Conservation (phyloP, 2,113 vertebrate species). For the Zosterops japonicus region DNA sequence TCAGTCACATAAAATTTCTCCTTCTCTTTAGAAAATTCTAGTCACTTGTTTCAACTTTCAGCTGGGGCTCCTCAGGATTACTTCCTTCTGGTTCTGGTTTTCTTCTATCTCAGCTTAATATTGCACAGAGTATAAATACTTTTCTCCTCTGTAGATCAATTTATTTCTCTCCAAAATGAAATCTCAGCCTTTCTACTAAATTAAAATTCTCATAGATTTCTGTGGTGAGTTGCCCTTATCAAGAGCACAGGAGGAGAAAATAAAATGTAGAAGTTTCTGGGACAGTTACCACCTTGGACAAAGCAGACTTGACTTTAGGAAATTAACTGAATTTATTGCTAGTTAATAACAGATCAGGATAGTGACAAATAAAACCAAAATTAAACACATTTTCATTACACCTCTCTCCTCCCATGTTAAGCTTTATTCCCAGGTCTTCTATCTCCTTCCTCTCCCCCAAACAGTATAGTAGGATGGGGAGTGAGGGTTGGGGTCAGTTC, state of each 20-base stretch:
- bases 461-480: fast-evolving
- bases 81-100: neutral
- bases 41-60: neutral
- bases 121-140: fast-evolving
- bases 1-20: neutral
- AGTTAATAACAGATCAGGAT: neutral
- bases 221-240: neutral
- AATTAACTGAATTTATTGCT: neutral
- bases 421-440: neutral
- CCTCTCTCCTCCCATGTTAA: neutral
- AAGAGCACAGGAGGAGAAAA: neutral
- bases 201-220: neutral
- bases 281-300: neutral
- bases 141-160: neutral
- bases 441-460: fast-evolving
- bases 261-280: neutral
- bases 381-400: fast-evolving
- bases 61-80: neutral
- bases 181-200: neutral
- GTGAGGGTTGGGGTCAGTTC: fast-evolving
- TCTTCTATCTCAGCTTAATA: neutral
- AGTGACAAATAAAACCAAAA: neutral
- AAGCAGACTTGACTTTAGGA: neutral
- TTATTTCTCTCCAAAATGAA: neutral
- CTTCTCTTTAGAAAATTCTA: neutral